Evolutionary conservation across 2,888 invertebrate genomes (phyloP).

Genomic region (Caenorhabditis imperialis): DNA sequence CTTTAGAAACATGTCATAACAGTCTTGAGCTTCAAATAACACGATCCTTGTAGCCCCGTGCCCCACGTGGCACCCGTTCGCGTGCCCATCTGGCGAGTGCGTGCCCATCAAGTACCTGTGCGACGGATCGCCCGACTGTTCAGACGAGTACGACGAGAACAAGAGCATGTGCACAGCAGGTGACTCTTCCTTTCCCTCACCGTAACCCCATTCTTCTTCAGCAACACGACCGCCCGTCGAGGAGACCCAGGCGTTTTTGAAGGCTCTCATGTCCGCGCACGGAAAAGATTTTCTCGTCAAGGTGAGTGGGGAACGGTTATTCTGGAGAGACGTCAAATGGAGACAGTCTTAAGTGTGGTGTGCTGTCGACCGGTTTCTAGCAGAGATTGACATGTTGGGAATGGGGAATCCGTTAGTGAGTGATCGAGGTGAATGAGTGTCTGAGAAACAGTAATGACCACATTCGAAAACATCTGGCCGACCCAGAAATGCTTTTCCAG

Average conservation of each 20-base stretch:
- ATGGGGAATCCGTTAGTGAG: slow-evolving; percentile 29
- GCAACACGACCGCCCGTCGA: slow-evolving; percentile 96
- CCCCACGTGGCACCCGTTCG: slow-evolving; percentile 95
- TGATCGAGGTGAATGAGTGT: slow-evolving; percentile 39
- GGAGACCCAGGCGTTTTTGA: slow-evolving; percentile 94
- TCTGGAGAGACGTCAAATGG: slow-evolving; percentile 1
- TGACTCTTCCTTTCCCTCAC: slow-evolving; percentile 79
- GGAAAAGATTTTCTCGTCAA: slow-evolving; percentile 97
- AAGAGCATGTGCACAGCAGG: slow-evolving; percentile 94
- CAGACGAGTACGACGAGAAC: slow-evolving; percentile 94
- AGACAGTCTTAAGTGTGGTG: slow-evolving; percentile 31
- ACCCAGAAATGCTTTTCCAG: too few relatives aligned
- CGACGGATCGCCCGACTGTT: slow-evolving; percentile 92
- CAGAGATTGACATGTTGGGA: slow-evolving; percentile 48
- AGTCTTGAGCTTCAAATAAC: too few relatives aligned
- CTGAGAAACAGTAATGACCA: not conserved
- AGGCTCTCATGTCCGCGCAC: slow-evolving; percentile 92
- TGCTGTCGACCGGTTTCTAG: slow-evolving; percentile 34
- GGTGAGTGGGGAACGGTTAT: slow-evolving; percentile 79
- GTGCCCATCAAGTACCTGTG: slow-evolving; percentile 96
- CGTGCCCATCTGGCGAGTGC: slow-evolving; percentile 91
- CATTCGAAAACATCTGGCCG: too few relatives aligned
- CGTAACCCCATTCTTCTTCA: slow-evolving; percentile 79
- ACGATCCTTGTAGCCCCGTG: slow-evolving; percentile 80
- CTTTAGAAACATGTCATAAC: too few relatives aligned